Conservation (phyloP, 2,113 vertebrate genomes). For the Ariopsis seemanni region DNA sequence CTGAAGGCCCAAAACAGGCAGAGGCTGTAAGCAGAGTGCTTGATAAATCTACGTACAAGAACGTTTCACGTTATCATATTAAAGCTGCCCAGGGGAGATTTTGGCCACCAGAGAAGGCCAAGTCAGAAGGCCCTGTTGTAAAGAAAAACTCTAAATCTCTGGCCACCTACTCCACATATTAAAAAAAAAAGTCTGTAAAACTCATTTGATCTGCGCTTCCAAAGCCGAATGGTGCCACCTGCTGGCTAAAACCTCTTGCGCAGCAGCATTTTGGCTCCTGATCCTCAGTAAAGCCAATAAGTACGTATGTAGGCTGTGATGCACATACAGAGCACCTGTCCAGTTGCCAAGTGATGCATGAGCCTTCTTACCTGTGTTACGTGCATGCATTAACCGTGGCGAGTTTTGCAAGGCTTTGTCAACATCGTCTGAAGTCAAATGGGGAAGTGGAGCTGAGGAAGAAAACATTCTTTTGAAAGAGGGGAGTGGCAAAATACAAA, state of each 20-base stretch:
- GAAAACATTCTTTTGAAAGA: conserved; percentile 63
- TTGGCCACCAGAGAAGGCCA: conserved; percentile 23
- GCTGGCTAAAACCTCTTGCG: conserved; percentile 18
- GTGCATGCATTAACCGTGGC: conserved; percentile 93
- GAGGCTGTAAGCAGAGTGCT: conserved; percentile 4
- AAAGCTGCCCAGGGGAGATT: conserved; percentile 1
- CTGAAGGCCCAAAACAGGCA: neutral
- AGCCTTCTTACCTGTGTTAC: conserved; percentile 86
- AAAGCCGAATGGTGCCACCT: conserved; percentile 18
- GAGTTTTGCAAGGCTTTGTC: conserved; percentile 95
- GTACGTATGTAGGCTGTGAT: neutral
- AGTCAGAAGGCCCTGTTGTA: neutral
- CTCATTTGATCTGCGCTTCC: neutral
- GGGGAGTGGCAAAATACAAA: conserved; percentile 41
- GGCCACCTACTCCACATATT: neutral
- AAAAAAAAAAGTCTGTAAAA: neutral
- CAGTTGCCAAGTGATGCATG: conserved; percentile 27
- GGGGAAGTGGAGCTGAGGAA: conserved; percentile 90
- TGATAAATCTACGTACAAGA: neutral
- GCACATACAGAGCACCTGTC: conserved; percentile 27
- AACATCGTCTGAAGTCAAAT: conserved; percentile 96
- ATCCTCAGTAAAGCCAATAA: conserved; percentile 9
- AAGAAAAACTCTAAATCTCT: neutral
- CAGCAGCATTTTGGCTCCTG: neutral
- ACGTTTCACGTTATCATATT: neutral